Conservation (phyloP, 2,888 invertebrate species). For the Pomacea canaliculata region DNA sequence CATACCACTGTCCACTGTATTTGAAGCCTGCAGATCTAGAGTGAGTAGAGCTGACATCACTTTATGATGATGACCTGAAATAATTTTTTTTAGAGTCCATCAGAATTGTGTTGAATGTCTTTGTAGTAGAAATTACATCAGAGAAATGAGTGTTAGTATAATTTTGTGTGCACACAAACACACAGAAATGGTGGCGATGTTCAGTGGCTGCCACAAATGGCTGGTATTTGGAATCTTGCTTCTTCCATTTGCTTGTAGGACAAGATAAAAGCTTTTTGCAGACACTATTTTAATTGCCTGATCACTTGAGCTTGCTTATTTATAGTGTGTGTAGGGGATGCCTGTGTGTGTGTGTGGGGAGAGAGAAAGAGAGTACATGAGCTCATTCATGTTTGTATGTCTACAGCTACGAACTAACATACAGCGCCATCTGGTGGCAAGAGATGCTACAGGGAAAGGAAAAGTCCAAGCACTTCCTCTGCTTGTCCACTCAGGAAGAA, state of each 20-base stretch:
- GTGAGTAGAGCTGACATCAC: constrained; percentile 68
- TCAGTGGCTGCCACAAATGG: no score
- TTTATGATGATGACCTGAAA: background rate
- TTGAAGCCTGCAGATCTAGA: constrained; percentile 81
- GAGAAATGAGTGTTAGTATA: no score
- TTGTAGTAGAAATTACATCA: background rate
- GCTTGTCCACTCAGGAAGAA: constrained; percentile 72
- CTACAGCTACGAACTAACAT: constrained; percentile 78
- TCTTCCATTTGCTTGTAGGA: no score
- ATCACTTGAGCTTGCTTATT: no score
- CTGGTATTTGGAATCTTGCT: no score
- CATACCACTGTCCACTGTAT: constrained; percentile 84
- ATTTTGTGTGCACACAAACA: background rate
- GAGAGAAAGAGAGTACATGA: no score
- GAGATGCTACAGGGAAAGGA: constrained; percentile 79
- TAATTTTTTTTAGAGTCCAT: background rate
- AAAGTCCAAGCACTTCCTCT: constrained; percentile 78
- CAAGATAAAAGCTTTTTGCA: no score
- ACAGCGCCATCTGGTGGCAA: constrained; percentile 84
- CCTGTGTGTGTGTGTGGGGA: background rate
- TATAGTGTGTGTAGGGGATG: background rate
- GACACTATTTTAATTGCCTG: no score
- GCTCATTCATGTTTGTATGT: no score
- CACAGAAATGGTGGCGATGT: background rate
- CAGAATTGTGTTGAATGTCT: background rate